Evolutionary conservation across 2,113 vertebrate genomes (phyloP).

Genomic region (Notarius lentiginosus): DNA sequence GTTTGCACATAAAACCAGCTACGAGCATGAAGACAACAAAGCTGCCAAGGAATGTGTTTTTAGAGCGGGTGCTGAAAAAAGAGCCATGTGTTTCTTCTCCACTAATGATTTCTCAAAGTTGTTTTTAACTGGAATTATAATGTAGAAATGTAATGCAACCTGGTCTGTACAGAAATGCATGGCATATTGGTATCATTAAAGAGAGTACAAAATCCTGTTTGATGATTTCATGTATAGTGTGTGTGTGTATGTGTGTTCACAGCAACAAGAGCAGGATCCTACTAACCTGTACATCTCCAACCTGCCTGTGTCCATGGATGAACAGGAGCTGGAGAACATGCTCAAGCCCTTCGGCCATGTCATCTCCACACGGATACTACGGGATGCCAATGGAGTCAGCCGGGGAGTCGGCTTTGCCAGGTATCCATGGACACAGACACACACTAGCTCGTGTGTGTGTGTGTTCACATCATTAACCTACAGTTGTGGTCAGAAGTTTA

Average conservation of each 20-base stretch:
- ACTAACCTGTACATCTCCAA: conserved; percentile 78
- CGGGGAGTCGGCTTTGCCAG: conserved; percentile 76
- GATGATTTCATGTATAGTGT: background rate
- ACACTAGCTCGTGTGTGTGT: background rate
- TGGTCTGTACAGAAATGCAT: background rate
- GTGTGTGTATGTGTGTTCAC: conserved; percentile 39
- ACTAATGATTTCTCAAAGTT: conserved; percentile 5
- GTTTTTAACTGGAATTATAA: background rate
- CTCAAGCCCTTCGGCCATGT: conserved; percentile 76
- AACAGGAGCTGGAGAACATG: conserved; percentile 79
- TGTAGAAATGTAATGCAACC: background rate
- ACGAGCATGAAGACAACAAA: background rate
- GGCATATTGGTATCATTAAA: background rate
- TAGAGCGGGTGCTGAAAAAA: background rate
- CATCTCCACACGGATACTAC: conserved; percentile 74
- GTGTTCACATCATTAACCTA: background rate
- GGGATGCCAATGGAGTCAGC: conserved; percentile 75
- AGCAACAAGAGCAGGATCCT: conserved; percentile 68
- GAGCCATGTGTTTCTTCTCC: background rate
- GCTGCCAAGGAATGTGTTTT: conserved; percentile 15
- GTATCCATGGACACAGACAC: conserved; percentile 53
- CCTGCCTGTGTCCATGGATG: conserved; percentile 75
- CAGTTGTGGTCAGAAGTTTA: no score
- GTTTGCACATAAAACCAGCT: conserved; percentile 25
- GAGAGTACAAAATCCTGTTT: background rate